Percentiles rank a stretch among this genome's conserved stretches.
Conservation (phyloP, 2,797 vertebrate species). For the Eurystomus glaucurus region DNA sequence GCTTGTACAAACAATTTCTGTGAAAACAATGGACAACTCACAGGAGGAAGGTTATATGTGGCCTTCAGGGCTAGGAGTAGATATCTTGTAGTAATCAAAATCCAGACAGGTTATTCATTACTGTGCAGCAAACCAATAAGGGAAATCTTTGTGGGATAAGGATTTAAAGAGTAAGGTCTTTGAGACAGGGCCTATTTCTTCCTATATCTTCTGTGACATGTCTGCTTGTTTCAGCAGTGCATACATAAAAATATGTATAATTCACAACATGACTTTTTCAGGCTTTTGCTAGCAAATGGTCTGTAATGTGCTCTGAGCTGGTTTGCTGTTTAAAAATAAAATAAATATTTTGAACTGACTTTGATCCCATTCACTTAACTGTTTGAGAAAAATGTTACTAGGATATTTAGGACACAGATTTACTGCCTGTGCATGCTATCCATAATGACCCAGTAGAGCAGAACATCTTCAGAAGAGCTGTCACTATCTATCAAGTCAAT, state of each 20-base stretch:
- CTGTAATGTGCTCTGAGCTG: slow-evolving; percentile 16
- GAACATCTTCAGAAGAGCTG: slow-evolving; percentile 76
- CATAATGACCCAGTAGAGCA: slow-evolving; percentile 74
- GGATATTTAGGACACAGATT: slow-evolving; percentile 55
- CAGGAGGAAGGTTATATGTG: neutral
- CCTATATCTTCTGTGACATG: rapidly evolving
- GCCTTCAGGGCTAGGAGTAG: neutral
- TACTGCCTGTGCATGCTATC: slow-evolving; percentile 60
- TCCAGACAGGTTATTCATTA: neutral
- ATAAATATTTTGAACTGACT: slow-evolving; percentile 16
- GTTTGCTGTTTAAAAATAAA: slow-evolving; percentile 31
- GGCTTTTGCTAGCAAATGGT: neutral
- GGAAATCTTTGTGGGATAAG: neutral
- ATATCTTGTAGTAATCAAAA: neutral
- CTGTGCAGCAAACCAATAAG: neutral
- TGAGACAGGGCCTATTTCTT: neutral
- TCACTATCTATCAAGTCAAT: slow-evolving; percentile 76
- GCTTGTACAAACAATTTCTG: neutral
- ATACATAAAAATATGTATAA: neutral
- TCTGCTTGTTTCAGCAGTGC: neutral
- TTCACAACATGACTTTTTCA: neutral
- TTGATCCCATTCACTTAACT: slow-evolving; percentile 25
- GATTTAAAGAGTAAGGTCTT: neutral
- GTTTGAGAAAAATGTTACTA: slow-evolving; percentile 27
- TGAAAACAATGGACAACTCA: neutral